A percentile compares a stretch with the other conserved stretches of the same genome.
phyloP scores from a whole-genome alignment of 2,113 vertebrate genomes.

The Osmerus mordax region DNA sequence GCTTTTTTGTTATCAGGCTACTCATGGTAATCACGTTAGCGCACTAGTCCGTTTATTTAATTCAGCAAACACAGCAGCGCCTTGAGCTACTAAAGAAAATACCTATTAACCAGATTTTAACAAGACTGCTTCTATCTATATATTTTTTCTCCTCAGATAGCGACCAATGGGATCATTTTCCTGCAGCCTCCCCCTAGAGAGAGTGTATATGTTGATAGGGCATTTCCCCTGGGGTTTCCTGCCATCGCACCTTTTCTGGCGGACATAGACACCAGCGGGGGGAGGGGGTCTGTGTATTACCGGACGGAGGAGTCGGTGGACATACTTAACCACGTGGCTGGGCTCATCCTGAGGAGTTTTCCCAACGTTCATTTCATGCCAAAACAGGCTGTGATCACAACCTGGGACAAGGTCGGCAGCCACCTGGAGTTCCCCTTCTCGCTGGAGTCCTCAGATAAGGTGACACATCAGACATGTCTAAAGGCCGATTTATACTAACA shows the following conservation, averaged over 20 bases:
- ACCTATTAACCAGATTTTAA: too few species aligned
- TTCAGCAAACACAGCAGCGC: too few species aligned
- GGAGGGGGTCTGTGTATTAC: conserved; percentile 71
- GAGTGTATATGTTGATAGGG: conserved; percentile 78
- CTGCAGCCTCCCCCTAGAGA: conserved; percentile 79
- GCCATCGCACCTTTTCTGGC: conserved; percentile 78
- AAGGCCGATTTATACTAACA: too few species aligned
- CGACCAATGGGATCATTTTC: conserved; percentile 83
- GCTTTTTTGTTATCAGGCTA: too few species aligned
- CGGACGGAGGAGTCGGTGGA: conserved; percentile 64
- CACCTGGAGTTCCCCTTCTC: conserved; percentile 59
- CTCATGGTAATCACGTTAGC: too few species aligned
- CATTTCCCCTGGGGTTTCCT: conserved; percentile 80
- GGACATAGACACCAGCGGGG: conserved; percentile 73
- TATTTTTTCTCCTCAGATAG: conserved; percentile 58
- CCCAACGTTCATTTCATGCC: conserved; percentile 56
- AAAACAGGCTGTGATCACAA: conserved; percentile 65
- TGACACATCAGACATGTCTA: neutral
- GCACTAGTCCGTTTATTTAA: too few species aligned
- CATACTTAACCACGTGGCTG: conserved; percentile 47
- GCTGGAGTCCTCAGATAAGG: conserved; percentile 15
- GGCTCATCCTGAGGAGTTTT: conserved; percentile 66
- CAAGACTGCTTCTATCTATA: neutral
- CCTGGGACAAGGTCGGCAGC: conserved; percentile 75
- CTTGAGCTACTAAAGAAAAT: too few species aligned